Conservation (phyloP, 2,113 vertebrate species). For the Cephalopterus ornatus region DNA sequence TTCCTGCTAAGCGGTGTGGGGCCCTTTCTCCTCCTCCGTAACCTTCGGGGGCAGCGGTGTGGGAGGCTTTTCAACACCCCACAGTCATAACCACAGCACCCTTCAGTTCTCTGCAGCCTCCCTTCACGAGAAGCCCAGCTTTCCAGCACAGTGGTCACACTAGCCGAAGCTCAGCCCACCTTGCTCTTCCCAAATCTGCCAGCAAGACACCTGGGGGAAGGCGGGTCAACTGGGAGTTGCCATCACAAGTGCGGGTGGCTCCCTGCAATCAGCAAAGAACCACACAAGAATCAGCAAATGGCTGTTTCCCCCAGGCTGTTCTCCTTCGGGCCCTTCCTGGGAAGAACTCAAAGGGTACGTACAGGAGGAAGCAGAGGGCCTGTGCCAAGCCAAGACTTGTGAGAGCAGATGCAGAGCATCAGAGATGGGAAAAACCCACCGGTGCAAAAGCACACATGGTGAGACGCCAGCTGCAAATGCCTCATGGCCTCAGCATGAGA, state of each 20-base stretch:
- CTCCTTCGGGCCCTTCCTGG: accelerated
- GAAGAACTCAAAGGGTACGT: background rate
- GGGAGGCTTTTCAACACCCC: accelerated
- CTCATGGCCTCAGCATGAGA: accelerated
- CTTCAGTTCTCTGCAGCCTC: background rate
- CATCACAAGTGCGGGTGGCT: background rate
- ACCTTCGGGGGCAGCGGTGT: background rate
- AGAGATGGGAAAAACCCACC: background rate
- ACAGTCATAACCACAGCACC: background rate
- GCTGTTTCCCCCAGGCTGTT: background rate
- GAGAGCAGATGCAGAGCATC: background rate
- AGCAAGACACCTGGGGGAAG: background rate
- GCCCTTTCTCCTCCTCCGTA: background rate
- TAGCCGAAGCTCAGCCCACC: background rate
- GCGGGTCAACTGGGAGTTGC: background rate
- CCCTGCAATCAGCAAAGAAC: background rate
- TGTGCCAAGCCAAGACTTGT: accelerated
- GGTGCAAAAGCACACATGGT: background rate
- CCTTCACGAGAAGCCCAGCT: background rate
- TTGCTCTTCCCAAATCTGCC: background rate
- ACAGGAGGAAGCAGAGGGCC: background rate
- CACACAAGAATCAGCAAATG: background rate
- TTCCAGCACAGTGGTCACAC: background rate
- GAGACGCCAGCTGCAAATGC: background rate
- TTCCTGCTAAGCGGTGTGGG: background rate